These are phyloP conservation scores for Dasypogon diadema DNA, from an alignment of 2,888 invertebrate genomes.

Conservation along the genomic window DNA sequence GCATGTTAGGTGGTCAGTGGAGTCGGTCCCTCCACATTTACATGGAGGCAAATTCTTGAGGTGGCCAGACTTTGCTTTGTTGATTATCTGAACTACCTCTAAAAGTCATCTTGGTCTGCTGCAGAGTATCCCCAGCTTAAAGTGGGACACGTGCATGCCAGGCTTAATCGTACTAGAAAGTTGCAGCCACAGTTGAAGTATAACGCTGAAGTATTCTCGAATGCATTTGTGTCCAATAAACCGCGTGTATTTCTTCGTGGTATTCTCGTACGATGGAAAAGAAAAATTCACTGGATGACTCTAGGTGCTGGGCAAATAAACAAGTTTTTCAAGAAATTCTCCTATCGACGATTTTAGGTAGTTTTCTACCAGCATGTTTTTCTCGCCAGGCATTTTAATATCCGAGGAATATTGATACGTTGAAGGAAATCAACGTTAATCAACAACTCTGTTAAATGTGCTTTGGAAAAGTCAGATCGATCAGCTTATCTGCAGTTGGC, in stretches of 20 bases:
- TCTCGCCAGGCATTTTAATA: background rate
- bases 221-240: conserved; percentile 5
- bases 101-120: too few relatives aligned
- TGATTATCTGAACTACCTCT: conserved; percentile 16
- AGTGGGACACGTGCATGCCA: conserved; percentile 47
- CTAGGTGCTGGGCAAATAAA: conserved; percentile 29
- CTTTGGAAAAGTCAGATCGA: background rate
- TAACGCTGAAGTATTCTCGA: background rate
- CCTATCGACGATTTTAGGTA: conserved; percentile 26
- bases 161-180: conserved; percentile 45
- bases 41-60: conserved; percentile 7
- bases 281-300: too few relatives aligned
- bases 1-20: background rate
- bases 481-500: background rate
- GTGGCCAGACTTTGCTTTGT: conserved; percentile 3
- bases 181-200: background rate
- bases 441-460: conserved; percentile 11
- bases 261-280: too few relatives aligned
- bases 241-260: background rate
- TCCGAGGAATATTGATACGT: conserved; percentile 26
- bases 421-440: conserved; percentile 27
- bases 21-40: background rate
- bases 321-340: conserved; percentile 46
- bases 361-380: conserved; percentile 28
- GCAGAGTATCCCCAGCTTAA: background rate